phyloP scores from a whole-genome alignment of 2,888 invertebrate species.

The Spilarctia lutea region DNA sequence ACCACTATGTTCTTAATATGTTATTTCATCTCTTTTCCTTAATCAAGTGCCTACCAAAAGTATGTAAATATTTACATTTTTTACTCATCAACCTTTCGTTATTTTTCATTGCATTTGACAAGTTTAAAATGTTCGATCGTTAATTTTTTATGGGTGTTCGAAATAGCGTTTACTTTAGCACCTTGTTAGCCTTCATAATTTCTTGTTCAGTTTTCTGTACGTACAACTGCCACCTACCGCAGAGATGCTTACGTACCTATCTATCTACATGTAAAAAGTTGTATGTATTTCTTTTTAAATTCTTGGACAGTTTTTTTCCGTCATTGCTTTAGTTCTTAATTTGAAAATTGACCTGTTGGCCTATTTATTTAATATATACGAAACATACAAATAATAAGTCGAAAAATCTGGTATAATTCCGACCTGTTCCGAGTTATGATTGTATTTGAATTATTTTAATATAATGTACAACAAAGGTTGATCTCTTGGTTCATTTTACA shows the following conservation, averaged over 20 bases:
- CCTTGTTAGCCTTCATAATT: conserved; percentile 78
- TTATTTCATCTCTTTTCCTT: not conserved
- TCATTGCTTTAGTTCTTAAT: not conserved
- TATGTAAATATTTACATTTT: conserved; percentile 30
- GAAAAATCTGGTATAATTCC: not conserved
- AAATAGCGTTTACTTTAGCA: conserved; percentile 80
- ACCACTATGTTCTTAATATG: not conserved
- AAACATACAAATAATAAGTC: not conserved
- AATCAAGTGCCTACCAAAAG: not conserved
- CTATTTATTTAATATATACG: not conserved
- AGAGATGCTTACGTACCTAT: conserved; percentile 54
- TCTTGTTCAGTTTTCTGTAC: conserved; percentile 65
- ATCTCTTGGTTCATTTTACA: not conserved
- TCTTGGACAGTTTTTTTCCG: not conserved
- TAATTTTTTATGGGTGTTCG: conserved; percentile 73
- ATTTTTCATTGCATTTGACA: conserved; percentile 62
- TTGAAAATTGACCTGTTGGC: not conserved
- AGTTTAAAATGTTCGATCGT: conserved; percentile 64
- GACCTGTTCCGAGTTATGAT: not conserved
- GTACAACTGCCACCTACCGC: conserved; percentile 74
- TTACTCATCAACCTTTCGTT: conserved; percentile 43
- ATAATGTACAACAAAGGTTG: not conserved
- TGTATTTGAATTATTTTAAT: not conserved
- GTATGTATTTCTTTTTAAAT: not conserved
- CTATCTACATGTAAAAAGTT: conserved; percentile 38